Evolutionary conservation across 53 echinoderm and acorn worm genomes (phyloP).

Genomic region (Luidia sarsii): DNA sequence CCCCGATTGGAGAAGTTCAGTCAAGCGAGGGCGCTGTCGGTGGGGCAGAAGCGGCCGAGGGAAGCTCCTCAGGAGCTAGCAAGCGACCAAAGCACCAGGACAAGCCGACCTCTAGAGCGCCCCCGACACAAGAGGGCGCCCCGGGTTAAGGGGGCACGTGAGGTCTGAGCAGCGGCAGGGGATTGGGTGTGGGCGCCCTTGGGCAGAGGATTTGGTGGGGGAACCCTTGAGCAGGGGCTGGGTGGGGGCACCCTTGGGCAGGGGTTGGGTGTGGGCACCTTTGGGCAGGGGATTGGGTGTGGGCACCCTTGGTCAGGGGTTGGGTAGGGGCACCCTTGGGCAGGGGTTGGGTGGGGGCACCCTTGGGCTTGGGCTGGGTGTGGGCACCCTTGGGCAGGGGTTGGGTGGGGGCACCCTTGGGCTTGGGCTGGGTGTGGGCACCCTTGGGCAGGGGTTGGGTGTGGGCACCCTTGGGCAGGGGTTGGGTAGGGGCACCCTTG

Average conservation of each 20-base stretch:
- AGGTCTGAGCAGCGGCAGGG: constrained; percentile 6
- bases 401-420: too few relatives aligned
- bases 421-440: too few relatives aligned
- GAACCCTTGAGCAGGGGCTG: neutral
- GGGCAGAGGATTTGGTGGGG: neutral
- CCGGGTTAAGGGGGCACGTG: constrained; percentile 29
- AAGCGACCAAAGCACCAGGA: constrained; percentile 24
- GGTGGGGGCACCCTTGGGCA: neutral
- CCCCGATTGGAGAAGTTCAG: constrained; percentile 58
- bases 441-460: too few relatives aligned
- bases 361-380: too few relatives aligned
- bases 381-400: too few relatives aligned
- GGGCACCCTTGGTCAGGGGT: neutral
- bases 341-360: too few relatives aligned
- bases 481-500: too few relatives aligned
- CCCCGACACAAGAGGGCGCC: constrained; percentile 37
- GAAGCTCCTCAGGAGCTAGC: neutral
- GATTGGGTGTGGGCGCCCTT: neutral
- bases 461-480: too few relatives aligned
- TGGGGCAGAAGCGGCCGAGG: constrained; percentile 18
- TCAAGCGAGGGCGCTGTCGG: constrained; percentile 21
- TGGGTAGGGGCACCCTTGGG: too few relatives aligned
- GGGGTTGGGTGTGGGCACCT: neutral
- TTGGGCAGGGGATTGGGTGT: too few relatives aligned
- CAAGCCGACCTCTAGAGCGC: neutral